These are phyloP conservation scores for Heliconius hermathena DNA, from an alignment of 1,140 invertebrate species.

Conservation along the genomic window DNA sequence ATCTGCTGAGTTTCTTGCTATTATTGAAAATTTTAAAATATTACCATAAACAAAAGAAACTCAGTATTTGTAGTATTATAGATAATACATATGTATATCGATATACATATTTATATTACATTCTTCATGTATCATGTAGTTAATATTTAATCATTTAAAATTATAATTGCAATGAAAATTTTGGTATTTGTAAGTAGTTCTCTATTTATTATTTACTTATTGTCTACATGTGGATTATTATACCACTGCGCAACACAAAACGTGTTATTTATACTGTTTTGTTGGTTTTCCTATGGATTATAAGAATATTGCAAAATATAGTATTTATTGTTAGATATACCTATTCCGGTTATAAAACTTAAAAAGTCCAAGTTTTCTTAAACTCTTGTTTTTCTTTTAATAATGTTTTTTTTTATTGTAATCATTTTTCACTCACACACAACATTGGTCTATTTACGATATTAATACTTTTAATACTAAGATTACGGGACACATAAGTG, in stretches of 20 bases:
- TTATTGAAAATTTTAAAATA: background rate
- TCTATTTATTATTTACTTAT: background rate
- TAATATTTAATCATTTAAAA: background rate
- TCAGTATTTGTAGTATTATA: background rate
- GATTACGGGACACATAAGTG: background rate
- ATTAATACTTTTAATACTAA: background rate
- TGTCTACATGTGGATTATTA: background rate
- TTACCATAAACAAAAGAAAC: background rate
- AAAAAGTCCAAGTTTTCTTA: background rate
- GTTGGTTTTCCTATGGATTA: background rate
- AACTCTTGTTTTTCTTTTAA: background rate
- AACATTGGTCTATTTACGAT: constrained; percentile 6
- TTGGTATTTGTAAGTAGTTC: background rate
- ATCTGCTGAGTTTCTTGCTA: background rate
- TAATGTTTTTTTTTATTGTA: background rate
- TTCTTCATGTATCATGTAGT: background rate
- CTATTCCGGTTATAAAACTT: background rate
- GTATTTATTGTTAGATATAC: background rate
- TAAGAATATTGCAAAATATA: no score
- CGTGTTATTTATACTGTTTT: background rate
- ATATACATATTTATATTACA: background rate
- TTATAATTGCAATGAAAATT: background rate
- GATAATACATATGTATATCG: background rate
- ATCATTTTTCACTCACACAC: background rate
- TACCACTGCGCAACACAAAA: background rate